phyloP scores from a whole-genome alignment of 2,113 vertebrate genomes.

The Cynocephalus volans region DNA sequence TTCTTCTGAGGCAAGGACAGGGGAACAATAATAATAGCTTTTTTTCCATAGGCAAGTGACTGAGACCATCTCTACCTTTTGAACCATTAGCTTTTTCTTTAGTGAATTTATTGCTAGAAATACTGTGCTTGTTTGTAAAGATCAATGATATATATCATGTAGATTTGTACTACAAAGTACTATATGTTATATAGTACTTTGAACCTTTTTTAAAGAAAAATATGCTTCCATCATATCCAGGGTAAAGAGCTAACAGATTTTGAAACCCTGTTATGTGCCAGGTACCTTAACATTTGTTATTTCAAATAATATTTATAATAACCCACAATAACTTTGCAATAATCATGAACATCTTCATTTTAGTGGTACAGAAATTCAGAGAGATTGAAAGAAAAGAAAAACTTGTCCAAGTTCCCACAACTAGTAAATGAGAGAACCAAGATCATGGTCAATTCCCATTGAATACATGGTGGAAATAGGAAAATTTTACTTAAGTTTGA shows the following conservation, averaged over 20 bases:
- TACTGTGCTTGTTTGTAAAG: not conserved
- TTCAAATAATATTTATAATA: conserved; percentile 2
- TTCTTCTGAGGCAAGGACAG: conserved; percentile 35
- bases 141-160: not conserved
- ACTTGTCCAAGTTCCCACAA: not conserved
- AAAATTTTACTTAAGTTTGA: not conserved
- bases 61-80: not conserved
- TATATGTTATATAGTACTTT: no score
- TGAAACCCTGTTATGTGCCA: not conserved
- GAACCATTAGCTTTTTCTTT: not conserved
- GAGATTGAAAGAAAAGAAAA: not conserved
- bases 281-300: not conserved
- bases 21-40: not conserved
- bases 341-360: not conserved
- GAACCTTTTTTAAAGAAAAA: conserved; percentile 1
- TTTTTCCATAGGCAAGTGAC: not conserved
- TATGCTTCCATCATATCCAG: not conserved
- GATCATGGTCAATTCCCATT: not conserved
- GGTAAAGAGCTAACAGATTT: not conserved
- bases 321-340: not conserved
- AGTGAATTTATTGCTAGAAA: conserved; percentile 5
- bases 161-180: no score
- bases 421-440: not conserved
- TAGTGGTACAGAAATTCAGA: not conserved
- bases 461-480: not conserved